Evolutionary conservation across 2,888 invertebrate genomes (phyloP).

Genomic region (Dinocampus coccinellae): DNA sequence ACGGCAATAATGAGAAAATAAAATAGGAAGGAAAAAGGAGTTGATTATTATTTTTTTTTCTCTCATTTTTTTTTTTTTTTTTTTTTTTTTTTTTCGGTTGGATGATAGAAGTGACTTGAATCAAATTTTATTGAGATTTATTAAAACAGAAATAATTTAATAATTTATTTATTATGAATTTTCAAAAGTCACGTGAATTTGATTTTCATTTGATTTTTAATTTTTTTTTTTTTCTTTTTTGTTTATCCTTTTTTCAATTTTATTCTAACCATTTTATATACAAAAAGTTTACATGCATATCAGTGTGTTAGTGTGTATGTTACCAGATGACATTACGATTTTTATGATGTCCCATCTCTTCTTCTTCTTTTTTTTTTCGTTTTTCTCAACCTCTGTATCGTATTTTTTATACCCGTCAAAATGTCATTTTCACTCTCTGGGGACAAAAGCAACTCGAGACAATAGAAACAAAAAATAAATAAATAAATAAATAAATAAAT

Average conservation of each 20-base stretch:
- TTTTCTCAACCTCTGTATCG: constrained; percentile 16
- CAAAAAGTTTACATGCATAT: constrained; percentile 19
- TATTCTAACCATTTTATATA: constrained; percentile 42
- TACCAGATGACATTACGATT: constrained; percentile 57
- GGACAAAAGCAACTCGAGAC: background rate
- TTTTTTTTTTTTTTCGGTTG: background rate
- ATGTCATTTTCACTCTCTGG: constrained; percentile 62
- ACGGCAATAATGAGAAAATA: background rate
- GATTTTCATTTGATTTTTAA: background rate
- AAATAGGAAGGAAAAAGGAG: background rate
- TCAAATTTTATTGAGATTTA: no score
- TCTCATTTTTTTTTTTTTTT: background rate
- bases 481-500: no score
- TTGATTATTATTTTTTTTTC: background rate
- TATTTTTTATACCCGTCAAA: constrained; percentile 64
- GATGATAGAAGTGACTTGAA: no score
- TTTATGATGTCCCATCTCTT: constrained; percentile 61
- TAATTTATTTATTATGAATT: no score
- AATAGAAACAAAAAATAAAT: background rate
- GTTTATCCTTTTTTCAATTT: constrained; percentile 29
- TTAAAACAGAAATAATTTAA: no score
- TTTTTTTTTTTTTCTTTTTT: background rate
- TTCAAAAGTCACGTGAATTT: background rate
- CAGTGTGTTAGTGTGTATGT: constrained; percentile 48
- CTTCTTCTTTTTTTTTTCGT: no score